These are phyloP conservation scores for Drosophila nannoptera DNA, from an alignment of 1,140 invertebrate species.

Conservation along the genomic window DNA sequence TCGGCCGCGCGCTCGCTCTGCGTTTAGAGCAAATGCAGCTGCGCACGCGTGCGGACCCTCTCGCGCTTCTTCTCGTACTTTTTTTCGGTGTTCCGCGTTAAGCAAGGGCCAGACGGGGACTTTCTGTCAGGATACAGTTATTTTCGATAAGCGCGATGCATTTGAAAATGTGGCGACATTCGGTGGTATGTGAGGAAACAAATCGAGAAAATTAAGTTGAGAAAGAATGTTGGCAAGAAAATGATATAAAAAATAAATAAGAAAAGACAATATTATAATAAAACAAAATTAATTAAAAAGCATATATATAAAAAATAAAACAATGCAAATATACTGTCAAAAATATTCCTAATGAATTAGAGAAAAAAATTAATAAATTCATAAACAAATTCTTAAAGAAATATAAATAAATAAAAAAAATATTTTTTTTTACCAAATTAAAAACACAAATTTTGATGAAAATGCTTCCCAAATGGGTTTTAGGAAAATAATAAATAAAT, in stretches of 20 bases:
- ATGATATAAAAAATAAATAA: too few relatives aligned
- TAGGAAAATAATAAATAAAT: too few relatives aligned
- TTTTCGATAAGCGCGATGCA: constrained; percentile 4
- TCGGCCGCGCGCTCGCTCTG: constrained; percentile 47
- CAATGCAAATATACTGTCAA: neutral
- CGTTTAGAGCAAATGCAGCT: constrained; percentile 71
- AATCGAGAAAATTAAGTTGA: neutral
- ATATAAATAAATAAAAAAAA: too few relatives aligned
- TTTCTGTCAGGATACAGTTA: constrained; percentile 1
- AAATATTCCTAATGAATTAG: too few relatives aligned
- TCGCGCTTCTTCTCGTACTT: constrained; percentile 2
- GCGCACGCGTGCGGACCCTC: constrained; percentile 46
- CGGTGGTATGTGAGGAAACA: constrained; percentile 54
- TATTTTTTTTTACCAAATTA: too few relatives aligned
- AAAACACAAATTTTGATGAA: too few relatives aligned
- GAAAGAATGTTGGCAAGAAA: neutral
- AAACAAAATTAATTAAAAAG: neutral
- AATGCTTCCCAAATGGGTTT: too few relatives aligned
- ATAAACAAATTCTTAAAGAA: too few relatives aligned
- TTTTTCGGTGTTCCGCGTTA: constrained; percentile 16
- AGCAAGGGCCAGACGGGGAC: constrained; percentile 8
- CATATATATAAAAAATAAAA: neutral
- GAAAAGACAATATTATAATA: neutral
- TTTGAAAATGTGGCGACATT: constrained; percentile 48
- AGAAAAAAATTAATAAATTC: too few relatives aligned